Evolutionary conservation across 2,113 vertebrate species (phyloP).

Genomic region (Xiphias gladius): DNA sequence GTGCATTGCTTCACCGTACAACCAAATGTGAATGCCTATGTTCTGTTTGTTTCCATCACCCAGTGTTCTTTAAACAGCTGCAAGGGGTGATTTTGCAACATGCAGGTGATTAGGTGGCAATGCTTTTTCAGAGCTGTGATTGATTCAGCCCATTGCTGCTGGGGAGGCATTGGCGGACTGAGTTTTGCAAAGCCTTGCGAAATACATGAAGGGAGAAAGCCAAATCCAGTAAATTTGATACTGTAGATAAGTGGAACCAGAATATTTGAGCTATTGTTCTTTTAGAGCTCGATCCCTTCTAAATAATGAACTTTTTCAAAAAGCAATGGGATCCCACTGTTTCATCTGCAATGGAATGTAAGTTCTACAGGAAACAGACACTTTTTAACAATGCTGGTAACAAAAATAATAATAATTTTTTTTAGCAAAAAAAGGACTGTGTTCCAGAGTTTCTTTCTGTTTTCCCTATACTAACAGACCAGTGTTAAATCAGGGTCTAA

Average conservation of each 20-base stretch:
- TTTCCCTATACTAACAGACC: conserved; percentile 7
- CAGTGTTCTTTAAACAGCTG: conserved; percentile 53
- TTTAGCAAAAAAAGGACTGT: background rate
- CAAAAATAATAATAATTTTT: background rate
- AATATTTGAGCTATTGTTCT: conserved; percentile 52
- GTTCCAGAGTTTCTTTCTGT: background rate
- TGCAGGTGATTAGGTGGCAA: conserved; percentile 63
- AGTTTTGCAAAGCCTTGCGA: conserved; percentile 60
- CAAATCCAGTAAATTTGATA: conserved; percentile 67
- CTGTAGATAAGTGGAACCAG: conserved; percentile 62
- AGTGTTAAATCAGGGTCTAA: background rate
- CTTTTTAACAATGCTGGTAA: conserved; percentile 23
- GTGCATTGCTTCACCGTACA: conserved; percentile 26
- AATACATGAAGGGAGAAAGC: conserved; percentile 46
- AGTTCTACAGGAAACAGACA: conserved; percentile 38
- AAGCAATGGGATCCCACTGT: background rate
- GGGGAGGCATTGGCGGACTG: conserved; percentile 40
- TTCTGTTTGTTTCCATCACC: conserved; percentile 50
- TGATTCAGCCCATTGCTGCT: conserved; percentile 50
- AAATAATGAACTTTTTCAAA: conserved; percentile 14
- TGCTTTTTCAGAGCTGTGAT: conserved; percentile 54
- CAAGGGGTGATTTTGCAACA: conserved; percentile 56
- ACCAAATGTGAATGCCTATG: conserved; percentile 31
- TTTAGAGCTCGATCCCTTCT: conserved; percentile 4
- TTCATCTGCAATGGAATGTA: conserved; percentile 16